These are phyloP conservation scores for Lordiphosa fenestrarum DNA, from an alignment of 2,888 invertebrate species.

Conservation along the genomic window DNA sequence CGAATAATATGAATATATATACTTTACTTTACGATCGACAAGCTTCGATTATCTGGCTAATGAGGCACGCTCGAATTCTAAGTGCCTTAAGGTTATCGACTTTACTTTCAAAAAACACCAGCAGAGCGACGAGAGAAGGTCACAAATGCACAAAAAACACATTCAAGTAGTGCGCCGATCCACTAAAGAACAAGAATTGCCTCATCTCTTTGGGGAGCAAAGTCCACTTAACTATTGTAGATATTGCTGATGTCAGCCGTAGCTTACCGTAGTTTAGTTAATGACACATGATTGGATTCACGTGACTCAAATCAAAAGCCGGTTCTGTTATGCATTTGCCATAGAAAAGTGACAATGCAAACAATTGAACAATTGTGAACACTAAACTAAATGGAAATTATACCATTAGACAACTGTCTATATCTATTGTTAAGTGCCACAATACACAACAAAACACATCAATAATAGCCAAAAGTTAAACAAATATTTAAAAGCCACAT, in stretches of 20 bases:
- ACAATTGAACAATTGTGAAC: too few species aligned
- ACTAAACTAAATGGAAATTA: conserved; percentile 10
- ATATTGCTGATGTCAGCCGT: neutral
- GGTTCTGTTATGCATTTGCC: conserved; percentile 1
- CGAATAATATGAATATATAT: conserved; percentile 3
- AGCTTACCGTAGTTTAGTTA: conserved; percentile 9
- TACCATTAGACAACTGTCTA: too few species aligned
- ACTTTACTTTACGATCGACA: conserved; percentile 15
- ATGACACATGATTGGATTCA: conserved; percentile 21
- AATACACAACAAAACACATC: conserved; percentile 1
- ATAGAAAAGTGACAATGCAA: too few species aligned
- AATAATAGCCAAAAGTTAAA: conserved; percentile 8
- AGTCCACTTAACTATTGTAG: conserved; percentile 18
- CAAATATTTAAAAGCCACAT: conserved; percentile 17
- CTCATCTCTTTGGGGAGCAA: conserved; percentile 23
- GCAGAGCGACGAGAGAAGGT: conserved; percentile 16
- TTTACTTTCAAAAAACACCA: conserved; percentile 38
- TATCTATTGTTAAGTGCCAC: conserved; percentile 5
- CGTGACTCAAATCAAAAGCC: conserved; percentile 37
- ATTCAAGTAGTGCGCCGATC: too few species aligned
- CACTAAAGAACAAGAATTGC: neutral
- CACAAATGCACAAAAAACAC: conserved; percentile 4
- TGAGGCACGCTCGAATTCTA: conserved; percentile 28
- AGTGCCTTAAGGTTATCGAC: conserved; percentile 46
- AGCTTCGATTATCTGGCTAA: conserved; percentile 29